Conservation (phyloP, 1,140 invertebrate genomes). For the Copidosoma floridanum region DNA sequence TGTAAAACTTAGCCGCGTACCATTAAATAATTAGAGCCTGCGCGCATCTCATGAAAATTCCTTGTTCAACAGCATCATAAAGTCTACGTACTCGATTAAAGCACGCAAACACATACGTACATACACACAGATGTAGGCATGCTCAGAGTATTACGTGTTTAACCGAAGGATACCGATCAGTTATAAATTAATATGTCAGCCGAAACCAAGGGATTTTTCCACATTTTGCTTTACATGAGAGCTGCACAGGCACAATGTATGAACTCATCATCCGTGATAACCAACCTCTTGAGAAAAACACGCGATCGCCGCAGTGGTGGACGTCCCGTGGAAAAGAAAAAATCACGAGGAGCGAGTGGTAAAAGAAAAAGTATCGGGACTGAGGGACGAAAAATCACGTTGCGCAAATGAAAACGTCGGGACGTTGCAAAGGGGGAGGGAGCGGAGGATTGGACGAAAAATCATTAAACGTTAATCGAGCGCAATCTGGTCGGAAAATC, state of each 20-base stretch:
- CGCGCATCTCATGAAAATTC: too few species aligned
- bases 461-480: constrained; percentile 25
- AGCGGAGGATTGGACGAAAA: too few species aligned
- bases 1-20: too few species aligned
- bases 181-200: too few species aligned
- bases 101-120: too few species aligned
- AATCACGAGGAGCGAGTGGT: background rate
- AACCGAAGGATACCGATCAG: too few species aligned
- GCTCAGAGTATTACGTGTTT: too few species aligned
- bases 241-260: background rate
- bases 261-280: constrained; percentile 13
- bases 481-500: background rate
- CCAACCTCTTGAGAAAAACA: background rate
- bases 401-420: constrained; percentile 4
- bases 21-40: too few species aligned
- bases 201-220: background rate
- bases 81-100: too few species aligned
- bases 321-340: background rate
- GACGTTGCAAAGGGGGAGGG: too few species aligned
- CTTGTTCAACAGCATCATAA: too few species aligned
- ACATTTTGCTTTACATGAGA: background rate
- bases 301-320: background rate
- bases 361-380: background rate
- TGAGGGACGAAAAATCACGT: constrained; percentile 4
- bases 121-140: too few species aligned